A percentile compares a stretch with the other conserved stretches of the same genome.
Evolutionary conservation across 2,113 vertebrate genomes (phyloP).

Genomic region (Grantiella picta): DNA sequence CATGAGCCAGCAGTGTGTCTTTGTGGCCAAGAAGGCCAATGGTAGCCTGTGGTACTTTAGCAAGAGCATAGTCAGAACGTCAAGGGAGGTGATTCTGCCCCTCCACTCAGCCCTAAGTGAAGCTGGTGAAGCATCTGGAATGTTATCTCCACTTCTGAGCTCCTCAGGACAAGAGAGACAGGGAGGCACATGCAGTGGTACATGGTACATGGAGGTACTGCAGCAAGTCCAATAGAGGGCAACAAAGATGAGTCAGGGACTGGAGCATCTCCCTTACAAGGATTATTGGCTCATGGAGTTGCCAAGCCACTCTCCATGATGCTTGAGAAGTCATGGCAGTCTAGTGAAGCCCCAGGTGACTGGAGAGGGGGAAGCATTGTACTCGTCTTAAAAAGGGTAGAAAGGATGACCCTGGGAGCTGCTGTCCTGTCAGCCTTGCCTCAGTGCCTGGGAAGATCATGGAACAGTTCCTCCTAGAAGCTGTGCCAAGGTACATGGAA

Average conservation of each 20-base stretch:
- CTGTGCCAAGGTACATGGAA: neutral
- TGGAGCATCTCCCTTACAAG: neutral
- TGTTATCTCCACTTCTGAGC: neutral
- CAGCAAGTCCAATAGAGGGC: neutral
- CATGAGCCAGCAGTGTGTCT: neutral
- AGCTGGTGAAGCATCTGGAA: no score
- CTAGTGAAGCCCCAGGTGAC: neutral
- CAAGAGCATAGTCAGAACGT: neutral
- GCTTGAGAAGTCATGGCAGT: neutral
- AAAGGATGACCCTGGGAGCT: neutral
- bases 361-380: neutral
- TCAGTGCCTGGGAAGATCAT: neutral
- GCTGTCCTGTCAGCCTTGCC: neutral
- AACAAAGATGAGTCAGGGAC: neutral
- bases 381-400: neutral
- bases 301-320: neutral
- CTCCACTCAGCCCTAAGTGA: neutral
- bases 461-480: neutral
- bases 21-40: neutral
- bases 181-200: neutral
- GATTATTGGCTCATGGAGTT: neutral
- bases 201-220: neutral
- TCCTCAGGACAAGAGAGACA: neutral
- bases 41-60: neutral
- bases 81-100: neutral